Base-by-base conservation (phyloP, 2,797 vertebrate species). In the Austrolebias charrua region DNA sequence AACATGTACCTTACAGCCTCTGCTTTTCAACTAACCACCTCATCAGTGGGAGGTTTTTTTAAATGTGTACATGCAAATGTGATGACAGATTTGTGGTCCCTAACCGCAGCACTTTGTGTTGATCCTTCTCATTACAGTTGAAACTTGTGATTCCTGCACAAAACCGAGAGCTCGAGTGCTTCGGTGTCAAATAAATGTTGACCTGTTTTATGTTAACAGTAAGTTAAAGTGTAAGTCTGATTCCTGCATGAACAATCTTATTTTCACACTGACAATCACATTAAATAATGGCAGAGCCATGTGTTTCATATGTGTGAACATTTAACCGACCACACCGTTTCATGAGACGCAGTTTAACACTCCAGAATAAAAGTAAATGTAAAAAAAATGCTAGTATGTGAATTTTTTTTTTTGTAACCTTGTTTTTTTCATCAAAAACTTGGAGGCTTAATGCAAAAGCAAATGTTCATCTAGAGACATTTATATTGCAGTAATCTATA, bases 221-320 rank as follows among this genome's bases (percentile, higher is more conserved):
- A 55, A 53, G 18, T 61, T 31, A 13, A 59, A 69, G n/a, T 63
- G 20, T 68, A 66, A 2, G n/a, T 72, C 9, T 20, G 18, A 53
- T 43, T 75, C 14, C 29, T 65, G 46, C 5, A 9, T 10, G 52
- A 69, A 19, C 55, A 16, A 31, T 52, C 12, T 40, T 40, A 4
- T 13, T 46, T 44, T 58, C 62, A 60, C 44, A 54, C 56, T 83
- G 81, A 85, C 72, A 81, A 60, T 83, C 75, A 45, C 44, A 16
- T 78, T 71, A 57, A 79, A 82, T 85, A 85, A 87, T 86, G 70
- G 43, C 28, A 2, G 73, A 83, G 78, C 63, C 78, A 71, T 73
- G 65, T 56, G 69, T 73, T 0, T 63, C 20, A 42, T 66, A 40
- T 74, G 63, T 71, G 20, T 71, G 19, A 53, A 4, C 4, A 6